These are phyloP conservation scores for Drosophila sechellia DNA, from an alignment of 1,140 invertebrate species.

Conservation along the genomic window DNA sequence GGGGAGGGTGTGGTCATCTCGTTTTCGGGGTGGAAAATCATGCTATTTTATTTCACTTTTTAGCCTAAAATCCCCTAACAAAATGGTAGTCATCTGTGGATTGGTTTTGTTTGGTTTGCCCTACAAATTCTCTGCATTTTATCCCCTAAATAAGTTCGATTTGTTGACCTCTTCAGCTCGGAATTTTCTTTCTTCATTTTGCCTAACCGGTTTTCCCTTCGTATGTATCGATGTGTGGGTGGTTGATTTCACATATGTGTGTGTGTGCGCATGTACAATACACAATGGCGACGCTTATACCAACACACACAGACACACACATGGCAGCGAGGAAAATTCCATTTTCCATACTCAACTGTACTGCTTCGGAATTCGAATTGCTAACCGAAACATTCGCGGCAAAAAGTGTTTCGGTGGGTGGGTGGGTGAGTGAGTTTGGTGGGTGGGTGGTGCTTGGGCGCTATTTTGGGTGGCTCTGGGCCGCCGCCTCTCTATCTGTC, in stretches of 20 bases:
- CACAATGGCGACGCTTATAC: constrained; percentile 51
- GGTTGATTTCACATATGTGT: constrained; percentile 11
- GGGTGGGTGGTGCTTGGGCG: constrained; percentile 3
- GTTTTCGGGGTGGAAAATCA: constrained; percentile 42
- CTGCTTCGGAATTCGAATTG: constrained; percentile 77
- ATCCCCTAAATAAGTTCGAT: constrained; percentile 4
- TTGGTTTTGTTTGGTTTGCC: background rate
- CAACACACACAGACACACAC: constrained; percentile 13
- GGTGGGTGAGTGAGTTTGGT: constrained; percentile 2
- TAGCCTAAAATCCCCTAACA: constrained; percentile 13
- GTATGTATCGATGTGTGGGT: constrained; percentile 37
- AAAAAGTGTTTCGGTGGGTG: constrained; percentile 60
- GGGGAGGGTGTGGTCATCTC: constrained; percentile 42
- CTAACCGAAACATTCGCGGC: constrained; percentile 71
- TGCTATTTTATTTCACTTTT: constrained; percentile 27
- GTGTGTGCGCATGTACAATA: constrained; percentile 71
- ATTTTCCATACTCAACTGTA: constrained; percentile 81
- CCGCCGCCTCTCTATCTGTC: constrained; percentile 10
- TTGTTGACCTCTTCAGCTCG: constrained; percentile 27
- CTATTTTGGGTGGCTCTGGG: background rate
- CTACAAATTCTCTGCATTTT: background rate
- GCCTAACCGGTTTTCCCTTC: background rate
- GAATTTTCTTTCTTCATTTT: constrained; percentile 12
- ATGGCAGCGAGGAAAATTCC: constrained; percentile 63
- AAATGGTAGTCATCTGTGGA: constrained; percentile 29